A percentile compares a stretch with the other conserved stretches of the same genome.
Conservation (phyloP, 2,113 vertebrate genomes). For the Heptranchias perlo region DNA sequence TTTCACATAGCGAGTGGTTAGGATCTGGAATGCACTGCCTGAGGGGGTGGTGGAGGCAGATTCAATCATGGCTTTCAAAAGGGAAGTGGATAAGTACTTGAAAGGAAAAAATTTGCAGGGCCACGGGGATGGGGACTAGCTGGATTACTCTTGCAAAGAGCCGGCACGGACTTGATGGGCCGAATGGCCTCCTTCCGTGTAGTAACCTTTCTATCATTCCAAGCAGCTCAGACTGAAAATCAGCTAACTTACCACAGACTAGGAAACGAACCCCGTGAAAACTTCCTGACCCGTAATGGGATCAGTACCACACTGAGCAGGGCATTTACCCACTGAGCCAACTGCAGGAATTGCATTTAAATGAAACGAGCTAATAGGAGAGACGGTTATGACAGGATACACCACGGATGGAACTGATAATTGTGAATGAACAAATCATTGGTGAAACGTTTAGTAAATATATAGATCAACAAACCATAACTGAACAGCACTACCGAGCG, state of each 20-base stretch:
- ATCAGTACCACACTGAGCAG: background rate
- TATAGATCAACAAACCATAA: slow-evolving; percentile 69
- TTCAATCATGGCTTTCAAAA: no score
- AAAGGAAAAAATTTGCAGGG: no score
- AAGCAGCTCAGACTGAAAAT: background rate
- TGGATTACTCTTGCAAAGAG: no score
- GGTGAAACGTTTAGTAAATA: background rate
- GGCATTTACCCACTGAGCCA: background rate
- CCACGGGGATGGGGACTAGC: no score
- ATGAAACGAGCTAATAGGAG: background rate
- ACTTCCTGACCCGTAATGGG: background rate
- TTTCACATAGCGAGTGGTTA: no score
- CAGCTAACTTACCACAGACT: background rate
- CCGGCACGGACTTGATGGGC: no score
- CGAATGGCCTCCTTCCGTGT: no score
- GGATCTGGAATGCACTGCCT: no score
- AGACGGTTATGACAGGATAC: background rate
- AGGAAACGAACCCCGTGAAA: background rate
- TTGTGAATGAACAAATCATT: background rate
- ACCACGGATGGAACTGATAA: no score
- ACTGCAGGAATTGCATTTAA: background rate
- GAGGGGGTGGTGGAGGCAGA: no score
- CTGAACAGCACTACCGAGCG: slow-evolving; percentile 78
- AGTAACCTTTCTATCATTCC: no score
- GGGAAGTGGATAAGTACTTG: no score